A percentile compares a stretch with the other conserved stretches of the same genome.
Conservation (phyloP, 2,113 vertebrate species). For the Pagrus major region DNA sequence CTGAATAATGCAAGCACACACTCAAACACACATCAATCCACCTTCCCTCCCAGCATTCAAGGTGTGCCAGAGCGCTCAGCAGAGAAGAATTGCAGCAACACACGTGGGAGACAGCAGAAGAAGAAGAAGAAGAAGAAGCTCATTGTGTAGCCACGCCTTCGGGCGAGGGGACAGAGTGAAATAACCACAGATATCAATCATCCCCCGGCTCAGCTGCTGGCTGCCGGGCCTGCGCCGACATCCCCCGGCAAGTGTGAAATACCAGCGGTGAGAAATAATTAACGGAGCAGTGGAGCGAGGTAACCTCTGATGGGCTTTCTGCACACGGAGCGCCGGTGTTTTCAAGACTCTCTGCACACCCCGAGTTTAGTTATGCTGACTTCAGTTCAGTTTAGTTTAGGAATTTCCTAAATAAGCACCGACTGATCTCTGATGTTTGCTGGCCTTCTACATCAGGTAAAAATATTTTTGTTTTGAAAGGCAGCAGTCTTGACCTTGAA, state of each 20-base stretch:
- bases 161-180: conserved; percentile 34
- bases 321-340: neutral
- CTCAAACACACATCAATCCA: conserved; percentile 14
- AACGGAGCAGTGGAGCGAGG: conserved; percentile 33
- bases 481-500: neutral
- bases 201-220: conserved; percentile 34
- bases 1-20: conserved; percentile 1
- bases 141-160: conserved; percentile 51
- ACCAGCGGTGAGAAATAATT: conserved; percentile 68
- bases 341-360: conserved; percentile 7
- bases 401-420: neutral
- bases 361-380: neutral
- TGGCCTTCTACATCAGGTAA: neutral
- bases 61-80: conserved; percentile 34
- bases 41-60: conserved; percentile 34
- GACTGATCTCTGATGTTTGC: neutral
- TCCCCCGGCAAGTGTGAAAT: conserved; percentile 68
- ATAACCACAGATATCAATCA: conserved; percentile 67
- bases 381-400: conserved; percentile 3
- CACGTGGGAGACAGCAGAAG: conserved; percentile 39
- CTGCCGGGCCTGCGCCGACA: conserved; percentile 43
- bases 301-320: conserved; percentile 36
- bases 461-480: neutral
- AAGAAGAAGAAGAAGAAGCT: conserved; percentile 56
- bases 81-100: conserved; percentile 36